Evolutionary conservation across 2,888 invertebrate species (phyloP).

Genomic region (Trichogramma dendrolimi): DNA sequence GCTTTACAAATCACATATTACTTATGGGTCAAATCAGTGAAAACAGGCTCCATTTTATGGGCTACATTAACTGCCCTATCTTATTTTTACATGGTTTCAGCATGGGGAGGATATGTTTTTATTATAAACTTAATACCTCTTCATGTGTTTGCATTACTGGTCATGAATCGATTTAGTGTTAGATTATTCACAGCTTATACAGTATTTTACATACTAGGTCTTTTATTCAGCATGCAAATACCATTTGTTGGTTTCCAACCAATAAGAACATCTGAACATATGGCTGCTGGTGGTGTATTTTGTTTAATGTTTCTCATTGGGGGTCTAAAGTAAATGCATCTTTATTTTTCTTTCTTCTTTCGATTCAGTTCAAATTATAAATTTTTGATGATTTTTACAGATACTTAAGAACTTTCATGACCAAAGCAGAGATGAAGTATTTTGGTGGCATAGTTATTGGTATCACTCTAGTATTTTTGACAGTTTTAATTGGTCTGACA

Average conservation of each 20-base stretch:
- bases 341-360: conserved; percentile 5
- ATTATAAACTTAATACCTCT: conserved; percentile 98
- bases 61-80: conserved; percentile 88
- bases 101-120: conserved; percentile 99
- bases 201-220: conserved; percentile 93
- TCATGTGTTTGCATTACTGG: conserved; percentile 88
- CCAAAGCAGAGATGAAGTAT: conserved; percentile 85
- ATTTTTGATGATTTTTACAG: conserved; percentile 29
- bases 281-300: conserved; percentile 97
- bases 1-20: conserved; percentile 98
- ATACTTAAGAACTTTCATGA: conserved; percentile 81
- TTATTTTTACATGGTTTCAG: conserved; percentile 99
- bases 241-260: conserved; percentile 97
- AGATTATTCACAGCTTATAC: conserved; percentile 92
- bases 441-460: conserved; percentile 70
- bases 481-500: conserved; percentile 83
- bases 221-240: conserved; percentile 95
- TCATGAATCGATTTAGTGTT: conserved; percentile 94
- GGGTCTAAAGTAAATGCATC: conserved; percentile 59
- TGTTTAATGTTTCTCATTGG: conserved; percentile 87
- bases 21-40: conserved; percentile 96
- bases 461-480: conserved; percentile 71
- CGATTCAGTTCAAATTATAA: background rate
- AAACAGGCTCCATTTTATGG: conserved; percentile 97
- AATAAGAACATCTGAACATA: conserved; percentile 96